phyloP scores from a whole-genome alignment of 1,140 invertebrate species.

The Sinonovacula constricta region DNA sequence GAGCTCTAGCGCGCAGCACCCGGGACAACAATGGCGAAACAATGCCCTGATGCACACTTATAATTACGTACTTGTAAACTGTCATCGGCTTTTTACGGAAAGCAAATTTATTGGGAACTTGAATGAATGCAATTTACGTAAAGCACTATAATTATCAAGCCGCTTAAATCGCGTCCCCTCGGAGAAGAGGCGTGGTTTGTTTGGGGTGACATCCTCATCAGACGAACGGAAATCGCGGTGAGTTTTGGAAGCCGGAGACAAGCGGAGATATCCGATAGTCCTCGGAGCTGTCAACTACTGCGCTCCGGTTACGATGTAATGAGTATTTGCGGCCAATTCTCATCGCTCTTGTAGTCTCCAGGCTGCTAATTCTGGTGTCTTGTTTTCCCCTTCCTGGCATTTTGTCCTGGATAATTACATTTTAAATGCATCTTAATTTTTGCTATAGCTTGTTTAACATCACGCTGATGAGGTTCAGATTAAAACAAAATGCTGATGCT shows the following conservation, averaged over 20 bases:
- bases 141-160: slow-evolving; percentile 37
- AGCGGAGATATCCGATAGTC: neutral
- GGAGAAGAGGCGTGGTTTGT: slow-evolving; percentile 29
- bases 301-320: too few species aligned
- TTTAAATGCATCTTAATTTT: too few species aligned
- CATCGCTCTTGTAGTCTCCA: too few species aligned
- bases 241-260: neutral
- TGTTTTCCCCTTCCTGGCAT: too few species aligned
- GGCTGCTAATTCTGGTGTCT: too few species aligned
- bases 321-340: too few species aligned
- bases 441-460: too few species aligned
- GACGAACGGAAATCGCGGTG: neutral
- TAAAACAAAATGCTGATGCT: too few species aligned
- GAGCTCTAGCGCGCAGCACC: neutral
- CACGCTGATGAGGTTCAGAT: too few species aligned
- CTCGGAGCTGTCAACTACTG: too few species aligned
- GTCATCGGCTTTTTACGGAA: slow-evolving; percentile 47
- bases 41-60: slow-evolving; percentile 43
- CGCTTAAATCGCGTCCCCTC: slow-evolving; percentile 37
- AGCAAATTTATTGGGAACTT: slow-evolving; percentile 50
- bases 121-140: slow-evolving; percentile 51
- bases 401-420: too few species aligned
- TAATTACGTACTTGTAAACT: slow-evolving; percentile 53
- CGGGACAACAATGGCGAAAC: slow-evolving; percentile 34
- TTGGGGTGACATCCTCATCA: slow-evolving; percentile 41